Percentiles rank a stretch among this genome's conserved stretches.
Evolutionary conservation across 2,797 vertebrate genomes (phyloP).

Genomic region (Bradypodion ventrale): DNA sequence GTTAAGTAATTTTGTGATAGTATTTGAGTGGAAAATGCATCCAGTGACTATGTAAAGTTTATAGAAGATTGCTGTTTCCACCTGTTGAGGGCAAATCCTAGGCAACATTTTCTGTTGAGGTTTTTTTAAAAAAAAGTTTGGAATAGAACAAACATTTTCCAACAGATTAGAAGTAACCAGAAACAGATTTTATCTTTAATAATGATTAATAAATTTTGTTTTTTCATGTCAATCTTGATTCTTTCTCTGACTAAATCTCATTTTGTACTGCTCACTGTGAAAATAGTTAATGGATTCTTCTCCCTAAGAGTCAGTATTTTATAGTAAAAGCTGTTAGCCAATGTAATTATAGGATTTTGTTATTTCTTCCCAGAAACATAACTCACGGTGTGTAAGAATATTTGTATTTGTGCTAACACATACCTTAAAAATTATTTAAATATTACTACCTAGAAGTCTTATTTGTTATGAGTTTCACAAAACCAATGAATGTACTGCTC

Average conservation of each 20-base stretch:
- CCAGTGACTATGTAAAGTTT: neutral
- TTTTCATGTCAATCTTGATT: neutral
- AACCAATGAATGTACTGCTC: conserved; percentile 47
- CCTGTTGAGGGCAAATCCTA: too few relatives aligned
- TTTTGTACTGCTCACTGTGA: conserved; percentile 2
- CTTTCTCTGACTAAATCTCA: conserved; percentile 5
- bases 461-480: conserved; percentile 54
- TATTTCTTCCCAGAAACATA: conserved; percentile 35
- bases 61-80: neutral
- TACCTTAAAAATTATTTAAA: conserved; percentile 49
- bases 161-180: neutral
- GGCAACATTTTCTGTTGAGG: neutral
- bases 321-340: conserved; percentile 31
- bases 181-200: conserved; percentile 8
- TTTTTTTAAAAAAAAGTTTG: neutral
- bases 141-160: neutral
- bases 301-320: neutral
- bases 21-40: neutral
- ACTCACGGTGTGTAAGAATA: conserved; percentile 16
- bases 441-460: conserved; percentile 17
- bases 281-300: conserved; percentile 5
- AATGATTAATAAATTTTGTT: neutral
- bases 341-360: conserved; percentile 26
- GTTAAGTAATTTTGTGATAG: neutral
- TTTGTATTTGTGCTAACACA: conserved; percentile 21